These are phyloP conservation scores for Drosophila tripunctata DNA, from an alignment of 2,888 invertebrate genomes.

Conservation along the genomic window DNA sequence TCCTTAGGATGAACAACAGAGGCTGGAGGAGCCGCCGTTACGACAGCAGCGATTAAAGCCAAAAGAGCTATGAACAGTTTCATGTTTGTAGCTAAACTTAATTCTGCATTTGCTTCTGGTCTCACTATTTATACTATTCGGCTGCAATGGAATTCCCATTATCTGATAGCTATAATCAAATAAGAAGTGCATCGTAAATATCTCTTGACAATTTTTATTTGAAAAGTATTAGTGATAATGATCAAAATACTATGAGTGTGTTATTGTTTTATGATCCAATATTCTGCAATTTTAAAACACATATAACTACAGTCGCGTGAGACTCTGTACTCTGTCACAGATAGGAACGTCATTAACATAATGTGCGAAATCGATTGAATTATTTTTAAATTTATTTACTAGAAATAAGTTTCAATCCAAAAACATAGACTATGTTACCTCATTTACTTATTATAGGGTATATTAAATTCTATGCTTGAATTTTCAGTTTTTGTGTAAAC, in stretches of 20 bases:
- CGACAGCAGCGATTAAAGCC: conserved; percentile 39
- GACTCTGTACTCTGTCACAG: too few relatives aligned
- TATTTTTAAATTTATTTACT: too few relatives aligned
- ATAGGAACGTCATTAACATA: too few relatives aligned
- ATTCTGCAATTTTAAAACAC: neutral
- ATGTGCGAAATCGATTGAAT: too few relatives aligned
- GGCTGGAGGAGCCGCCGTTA: conserved; percentile 31
- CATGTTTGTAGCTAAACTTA: conserved; percentile 30
- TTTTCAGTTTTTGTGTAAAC: neutral
- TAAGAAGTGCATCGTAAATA: conserved; percentile 1
- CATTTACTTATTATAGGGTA: neutral
- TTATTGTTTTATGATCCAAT: neutral
- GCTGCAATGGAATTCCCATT: neutral
- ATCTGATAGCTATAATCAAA: conserved; percentile 1
- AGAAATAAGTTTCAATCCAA: too few relatives aligned
- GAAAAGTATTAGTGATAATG: neutral
- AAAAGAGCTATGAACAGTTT: conserved; percentile 38
- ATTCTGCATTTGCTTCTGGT: neutral
- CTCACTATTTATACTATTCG: conserved; percentile 4
- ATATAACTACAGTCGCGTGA: too few relatives aligned
- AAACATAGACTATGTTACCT: neutral
- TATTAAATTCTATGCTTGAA: neutral
- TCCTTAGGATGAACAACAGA: conserved; percentile 39
- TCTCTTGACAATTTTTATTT: neutral
- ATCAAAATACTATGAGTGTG: neutral